Evolutionary conservation across 2,888 invertebrate genomes (phyloP).

Genomic region (Erebia ligea): DNA sequence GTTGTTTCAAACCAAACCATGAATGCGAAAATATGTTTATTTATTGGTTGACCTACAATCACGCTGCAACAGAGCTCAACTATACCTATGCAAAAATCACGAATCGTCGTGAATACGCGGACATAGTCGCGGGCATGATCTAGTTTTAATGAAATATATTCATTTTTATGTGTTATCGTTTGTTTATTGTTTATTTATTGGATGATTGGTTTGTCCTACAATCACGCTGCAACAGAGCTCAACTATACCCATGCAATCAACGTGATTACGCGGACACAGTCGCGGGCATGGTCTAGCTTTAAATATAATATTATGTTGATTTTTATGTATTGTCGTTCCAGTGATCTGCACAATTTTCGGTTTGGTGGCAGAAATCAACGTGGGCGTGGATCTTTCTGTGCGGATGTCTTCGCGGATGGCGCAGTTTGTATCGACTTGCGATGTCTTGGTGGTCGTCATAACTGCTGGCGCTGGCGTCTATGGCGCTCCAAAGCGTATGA

Average conservation of each 20-base stretch:
- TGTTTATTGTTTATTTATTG: too few relatives aligned
- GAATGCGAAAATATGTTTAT: too few relatives aligned
- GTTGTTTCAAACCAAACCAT: too few relatives aligned
- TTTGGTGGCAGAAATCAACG: constrained; percentile 78
- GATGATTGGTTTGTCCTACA: too few relatives aligned
- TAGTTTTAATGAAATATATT: background rate
- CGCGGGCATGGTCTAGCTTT: background rate
- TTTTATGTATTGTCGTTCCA: constrained; percentile 45
- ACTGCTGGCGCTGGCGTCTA: constrained; percentile 79
- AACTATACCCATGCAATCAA: too few relatives aligned
- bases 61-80: too few relatives aligned
- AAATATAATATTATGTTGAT: background rate
- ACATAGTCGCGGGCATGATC: background rate
- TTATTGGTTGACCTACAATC: too few relatives aligned
- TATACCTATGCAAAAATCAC: too few relatives aligned
- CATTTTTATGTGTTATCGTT: constrained; percentile 29
- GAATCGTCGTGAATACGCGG: too few relatives aligned
- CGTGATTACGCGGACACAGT: too few relatives aligned
- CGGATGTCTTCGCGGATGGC: constrained; percentile 82
- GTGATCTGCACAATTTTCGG: constrained; percentile 76
- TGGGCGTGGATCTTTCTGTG: constrained; percentile 79
- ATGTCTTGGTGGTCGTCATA: constrained; percentile 80
- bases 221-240: too few relatives aligned
- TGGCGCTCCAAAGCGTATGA: constrained; percentile 79
- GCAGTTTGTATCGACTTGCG: constrained; percentile 81